Conservation (phyloP, 1,140 invertebrate species). For the Atta texana region DNA sequence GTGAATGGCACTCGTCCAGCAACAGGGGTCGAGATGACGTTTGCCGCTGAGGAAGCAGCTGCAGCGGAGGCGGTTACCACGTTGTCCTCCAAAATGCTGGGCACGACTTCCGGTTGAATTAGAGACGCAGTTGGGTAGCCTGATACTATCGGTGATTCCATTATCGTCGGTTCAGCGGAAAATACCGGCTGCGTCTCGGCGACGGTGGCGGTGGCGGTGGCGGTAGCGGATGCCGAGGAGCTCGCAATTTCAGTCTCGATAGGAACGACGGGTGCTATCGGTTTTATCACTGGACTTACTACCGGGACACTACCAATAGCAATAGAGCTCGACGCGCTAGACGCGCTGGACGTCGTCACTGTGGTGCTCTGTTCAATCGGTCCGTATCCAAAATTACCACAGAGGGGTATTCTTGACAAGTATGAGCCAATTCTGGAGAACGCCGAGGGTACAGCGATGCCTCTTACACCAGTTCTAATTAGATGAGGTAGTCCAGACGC, state of each 20-base stretch:
- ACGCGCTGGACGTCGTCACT: neutral
- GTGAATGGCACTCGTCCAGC: neutral
- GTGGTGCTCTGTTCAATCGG: neutral
- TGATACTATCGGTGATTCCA: neutral
- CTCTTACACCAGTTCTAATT: neutral
- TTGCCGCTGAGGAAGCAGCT: neutral
- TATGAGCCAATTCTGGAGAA: neutral
- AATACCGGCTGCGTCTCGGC: neutral
- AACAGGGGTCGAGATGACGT: neutral
- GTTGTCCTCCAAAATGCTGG: neutral
- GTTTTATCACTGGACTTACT: neutral
- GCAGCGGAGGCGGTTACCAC: neutral
- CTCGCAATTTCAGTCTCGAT: neutral
- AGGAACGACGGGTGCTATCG: neutral
- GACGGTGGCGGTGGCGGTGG: neutral
- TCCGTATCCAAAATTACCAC: neutral
- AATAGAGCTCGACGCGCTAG: neutral
- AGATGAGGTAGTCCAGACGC: conserved; percentile 52
- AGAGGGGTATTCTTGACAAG: neutral
- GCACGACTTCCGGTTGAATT: neutral
- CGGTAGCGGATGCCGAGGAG: conserved; percentile 13
- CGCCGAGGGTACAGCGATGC: neutral
- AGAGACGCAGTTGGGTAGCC: too few species aligned
- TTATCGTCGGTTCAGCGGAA: neutral
- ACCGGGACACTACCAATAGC: neutral